A percentile compares a stretch with the other conserved stretches of the same genome.
These are phyloP conservation scores for Trichogramma dendrolimi DNA, from an alignment of 2,888 invertebrate species.

Conservation along the genomic window DNA sequence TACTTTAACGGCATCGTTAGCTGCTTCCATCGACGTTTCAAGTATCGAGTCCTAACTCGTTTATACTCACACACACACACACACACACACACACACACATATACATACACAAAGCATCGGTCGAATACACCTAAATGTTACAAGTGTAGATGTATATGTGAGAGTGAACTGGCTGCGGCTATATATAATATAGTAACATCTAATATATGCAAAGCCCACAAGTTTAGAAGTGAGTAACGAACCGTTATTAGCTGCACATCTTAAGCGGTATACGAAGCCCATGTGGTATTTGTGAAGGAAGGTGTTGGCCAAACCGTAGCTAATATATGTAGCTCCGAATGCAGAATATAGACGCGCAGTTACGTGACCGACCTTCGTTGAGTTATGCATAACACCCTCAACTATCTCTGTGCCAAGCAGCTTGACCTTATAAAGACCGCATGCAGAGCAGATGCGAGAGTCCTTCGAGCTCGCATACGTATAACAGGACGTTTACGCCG, in stretches of 20 bases:
- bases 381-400: too few species aligned
- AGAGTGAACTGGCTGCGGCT: not conserved
- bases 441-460: too few species aligned
- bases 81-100: not conserved
- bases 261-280: too few species aligned
- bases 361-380: too few species aligned
- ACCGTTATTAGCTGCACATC: too few species aligned
- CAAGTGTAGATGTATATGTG: not conserved
- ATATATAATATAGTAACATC: not conserved
- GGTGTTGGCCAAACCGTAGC: too few species aligned
- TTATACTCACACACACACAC: not conserved
- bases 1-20: constrained; percentile 10
- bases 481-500: not conserved
- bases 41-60: constrained; percentile 1
- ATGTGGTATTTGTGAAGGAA: too few species aligned
- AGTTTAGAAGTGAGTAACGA: not conserved
- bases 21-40: constrained; percentile 10
- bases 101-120: not conserved
- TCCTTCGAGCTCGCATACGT: too few species aligned
- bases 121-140: not conserved
- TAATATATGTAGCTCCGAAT: too few species aligned
- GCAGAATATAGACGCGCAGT: too few species aligned
- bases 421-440: too few species aligned
- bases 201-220: not conserved
- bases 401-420: too few species aligned